phyloP scores from a whole-genome alignment of 2,888 invertebrate genomes.

The Calephelis perditalis region DNA sequence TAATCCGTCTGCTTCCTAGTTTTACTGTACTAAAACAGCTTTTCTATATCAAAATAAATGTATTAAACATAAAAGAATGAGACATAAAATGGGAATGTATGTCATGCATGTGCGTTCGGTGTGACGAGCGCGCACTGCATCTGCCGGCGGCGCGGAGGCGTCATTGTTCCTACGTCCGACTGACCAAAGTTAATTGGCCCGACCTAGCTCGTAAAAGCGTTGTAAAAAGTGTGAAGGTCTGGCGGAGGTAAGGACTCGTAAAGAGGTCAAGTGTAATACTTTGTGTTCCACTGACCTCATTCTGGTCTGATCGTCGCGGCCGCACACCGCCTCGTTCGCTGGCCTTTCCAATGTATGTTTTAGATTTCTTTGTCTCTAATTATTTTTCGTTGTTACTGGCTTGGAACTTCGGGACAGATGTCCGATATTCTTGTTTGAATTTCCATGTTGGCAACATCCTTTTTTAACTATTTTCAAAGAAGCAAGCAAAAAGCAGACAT shows the following conservation, averaged over 20 bases:
- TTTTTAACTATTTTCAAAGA: too few relatives aligned
- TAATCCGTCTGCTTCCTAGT: too few relatives aligned
- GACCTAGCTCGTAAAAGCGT: constrained; percentile 75
- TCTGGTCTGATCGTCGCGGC: constrained; percentile 53
- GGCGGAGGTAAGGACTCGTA: constrained; percentile 75
- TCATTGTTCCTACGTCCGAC: constrained; percentile 53
- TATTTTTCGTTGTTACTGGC: constrained; percentile 3
- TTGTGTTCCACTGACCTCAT: constrained; percentile 76
- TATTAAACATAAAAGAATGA: constrained; percentile 65
- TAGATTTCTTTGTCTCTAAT: constrained; percentile 35
- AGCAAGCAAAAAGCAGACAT: too few relatives aligned
- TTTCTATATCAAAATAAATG: constrained; percentile 35
- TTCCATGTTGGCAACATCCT: too few relatives aligned
- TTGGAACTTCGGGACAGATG: too few relatives aligned
- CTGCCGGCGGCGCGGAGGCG: constrained; percentile 37
- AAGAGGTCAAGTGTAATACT: constrained; percentile 77
- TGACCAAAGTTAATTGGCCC: constrained; percentile 70
- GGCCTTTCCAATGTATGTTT: constrained; percentile 61
- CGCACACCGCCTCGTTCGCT: constrained; percentile 44
- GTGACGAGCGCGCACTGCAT: constrained; percentile 40
- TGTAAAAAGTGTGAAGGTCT: constrained; percentile 77
- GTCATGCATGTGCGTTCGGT: constrained; percentile 59
- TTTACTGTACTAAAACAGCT: too few relatives aligned
- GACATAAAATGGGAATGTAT: constrained; percentile 53
- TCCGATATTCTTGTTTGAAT: too few relatives aligned